Base-by-base conservation (phyloP, 2,888 invertebrate species). In the Belgica antarctica region DNA sequence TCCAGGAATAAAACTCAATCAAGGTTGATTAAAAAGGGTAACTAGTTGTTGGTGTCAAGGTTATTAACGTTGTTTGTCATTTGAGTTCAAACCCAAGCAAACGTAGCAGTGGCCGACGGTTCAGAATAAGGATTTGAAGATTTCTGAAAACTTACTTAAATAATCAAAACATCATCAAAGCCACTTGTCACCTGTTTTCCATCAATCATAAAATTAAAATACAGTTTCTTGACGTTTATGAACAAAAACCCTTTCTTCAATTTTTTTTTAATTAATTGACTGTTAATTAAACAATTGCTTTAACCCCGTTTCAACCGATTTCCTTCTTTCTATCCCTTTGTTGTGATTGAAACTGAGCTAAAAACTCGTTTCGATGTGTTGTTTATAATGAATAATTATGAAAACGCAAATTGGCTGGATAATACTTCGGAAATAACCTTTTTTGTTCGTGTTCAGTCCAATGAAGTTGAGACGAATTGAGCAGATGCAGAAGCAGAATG, bases 401-500 rank as follows among this genome's bases (percentile, higher is more conserved):
- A 2, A 59, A 59, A 27, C 24, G 59, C n/a, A 65, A 65, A 65
- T 65, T 65, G 24, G 47, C 65, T 65, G 25, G 36, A 65, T 41
- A 46, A 47, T 27, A 15, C 12, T 1, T 59, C 59, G 25, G 59
- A 59, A 59, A 59, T n/a, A 27, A 24, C 7, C 1, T 59, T 59
- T 59, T 59, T 59, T 46, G 17, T 46, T 41, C 25, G 22, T 25
- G 25, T 65, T 36, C 19, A 36, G 25, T 65, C 24, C 19, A 36
- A 36, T 65, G 25, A 65, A 47, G 63, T 17, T 12, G 57, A 57
- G 57, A 57, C 25, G 27, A 46, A 46, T 10, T 10, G 12, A 17
- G 65, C 65, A 65, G 65, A 65, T 65, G 65, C 65, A 65, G n/a
- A n/a, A n/a, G n/a, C n/a, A n/a, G n/a, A n/a, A n/a, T 24, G 25